Evolutionary conservation across 2,113 vertebrate species (phyloP).

Genomic region (Malurus cyaneus): DNA sequence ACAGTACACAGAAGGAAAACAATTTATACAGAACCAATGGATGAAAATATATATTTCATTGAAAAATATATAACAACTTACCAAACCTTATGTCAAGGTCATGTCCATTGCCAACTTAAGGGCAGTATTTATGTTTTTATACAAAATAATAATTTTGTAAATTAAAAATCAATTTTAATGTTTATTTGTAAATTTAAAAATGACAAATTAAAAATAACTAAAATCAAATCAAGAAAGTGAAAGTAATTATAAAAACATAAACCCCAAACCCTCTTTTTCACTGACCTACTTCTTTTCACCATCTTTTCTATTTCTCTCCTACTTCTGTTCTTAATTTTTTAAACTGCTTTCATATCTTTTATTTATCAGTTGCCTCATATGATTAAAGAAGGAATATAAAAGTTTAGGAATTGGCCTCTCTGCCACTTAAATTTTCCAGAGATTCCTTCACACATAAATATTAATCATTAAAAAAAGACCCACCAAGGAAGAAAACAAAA

Average conservation of each 20-base stretch:
- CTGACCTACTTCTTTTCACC: not conserved
- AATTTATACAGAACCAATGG: rapidly evolving
- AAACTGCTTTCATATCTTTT: not conserved
- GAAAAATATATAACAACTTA: not conserved
- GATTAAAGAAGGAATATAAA: not conserved
- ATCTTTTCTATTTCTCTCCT: not conserved
- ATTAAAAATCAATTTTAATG: too few relatives aligned
- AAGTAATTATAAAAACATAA: not conserved
- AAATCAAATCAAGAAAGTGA: too few relatives aligned
- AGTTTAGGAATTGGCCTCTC: not conserved
- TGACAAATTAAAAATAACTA: not conserved
- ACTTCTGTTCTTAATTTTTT: not conserved
- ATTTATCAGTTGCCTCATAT: not conserved
- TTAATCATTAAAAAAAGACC: not conserved
- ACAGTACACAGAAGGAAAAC: too few relatives aligned
- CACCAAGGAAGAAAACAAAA: not conserved
- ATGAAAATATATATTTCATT: not conserved
- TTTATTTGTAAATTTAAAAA: too few relatives aligned
- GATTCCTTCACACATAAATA: not conserved
- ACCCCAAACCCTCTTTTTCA: not conserved
- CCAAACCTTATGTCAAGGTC: too few relatives aligned
- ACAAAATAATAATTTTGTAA: too few relatives aligned
- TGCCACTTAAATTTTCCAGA: not conserved
- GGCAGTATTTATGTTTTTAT: not conserved
- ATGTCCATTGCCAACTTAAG: not conserved